A percentile compares a stretch with the other conserved stretches of the same genome.
Conservation (phyloP, 2,113 vertebrate genomes). For the Martes martes region DNA sequence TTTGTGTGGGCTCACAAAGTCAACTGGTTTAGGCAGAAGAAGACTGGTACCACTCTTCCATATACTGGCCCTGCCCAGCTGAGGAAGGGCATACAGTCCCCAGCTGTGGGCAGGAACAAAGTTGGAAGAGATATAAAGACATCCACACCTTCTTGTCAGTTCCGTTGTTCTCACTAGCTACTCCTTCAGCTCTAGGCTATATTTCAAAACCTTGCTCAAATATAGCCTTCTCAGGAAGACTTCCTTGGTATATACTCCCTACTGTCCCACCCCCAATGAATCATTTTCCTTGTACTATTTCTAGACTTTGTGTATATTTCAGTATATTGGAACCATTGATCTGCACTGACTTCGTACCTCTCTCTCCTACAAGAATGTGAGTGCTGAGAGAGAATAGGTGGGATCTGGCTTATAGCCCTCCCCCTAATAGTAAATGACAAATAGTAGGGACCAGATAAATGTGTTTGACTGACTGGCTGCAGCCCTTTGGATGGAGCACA, state of each 20-base stretch:
- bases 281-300: neutral
- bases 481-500: neutral
- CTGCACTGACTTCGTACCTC: neutral
- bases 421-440: neutral
- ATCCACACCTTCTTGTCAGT: neutral
- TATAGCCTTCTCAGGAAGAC: neutral
- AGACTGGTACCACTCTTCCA: neutral
- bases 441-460: neutral
- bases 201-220: neutral
- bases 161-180: neutral
- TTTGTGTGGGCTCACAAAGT: neutral
- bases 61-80: neutral
- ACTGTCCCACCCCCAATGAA: neutral
- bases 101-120: neutral
- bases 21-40: neutral
- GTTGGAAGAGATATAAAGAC: neutral
- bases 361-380: neutral
- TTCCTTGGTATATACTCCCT: neutral
- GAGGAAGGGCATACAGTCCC: neutral
- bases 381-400: neutral
- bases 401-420: neutral
- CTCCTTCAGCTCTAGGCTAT: neutral
- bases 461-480: neutral
- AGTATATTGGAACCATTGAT: neutral
- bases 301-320: neutral